Evolutionary conservation across 2,797 vertebrate species (phyloP), one percentile per base, ranked within the genome.

Genomic region (Lerista edwardsae): DNA sequence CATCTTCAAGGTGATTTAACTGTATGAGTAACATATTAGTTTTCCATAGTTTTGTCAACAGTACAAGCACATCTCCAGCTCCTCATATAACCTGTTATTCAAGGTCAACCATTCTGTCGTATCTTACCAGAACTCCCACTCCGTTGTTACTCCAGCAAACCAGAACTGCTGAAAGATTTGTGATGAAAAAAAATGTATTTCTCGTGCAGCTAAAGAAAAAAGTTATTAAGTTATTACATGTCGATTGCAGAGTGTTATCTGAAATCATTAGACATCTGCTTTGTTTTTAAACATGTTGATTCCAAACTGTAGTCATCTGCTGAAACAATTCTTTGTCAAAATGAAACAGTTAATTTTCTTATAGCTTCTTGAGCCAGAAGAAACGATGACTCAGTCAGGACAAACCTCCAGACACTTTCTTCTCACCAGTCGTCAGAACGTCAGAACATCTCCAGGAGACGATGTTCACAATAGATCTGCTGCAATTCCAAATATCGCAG

Each of bases 341-440:
- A 74, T 68, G 82, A 80, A 83, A 84, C 84, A 2, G 3, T n/a
- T 47, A 29, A 75, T 86, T 62, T 74, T n/a, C 6, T 9, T 17
- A 62, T 83, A 83, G 86, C 2, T 0, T 41, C 3, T 69, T 59
- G 90, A 96, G 92, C 88, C 64, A 71, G 39, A 89, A 89, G 86
- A 82, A 75, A 96, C 23, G 14, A 65, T 96, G 96, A 93, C 95
- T 39, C 93, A 88, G 17, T 82, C 8, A 0, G 86, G 93, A 72
- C 86, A 90, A 57, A 36, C 81, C 78, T 76, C 87, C 34, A 61
- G 91, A 71, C 87, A 78, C 12, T 89, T 91, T 77, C 81, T 91
- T 68, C 83, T 90, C 75, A 90, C 88, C 83, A 88, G 78, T 84
- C 92, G 90, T 9, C 68, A 89, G 73, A 88, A 69, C n/a, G 87